phyloP scores from a whole-genome alignment of 2,113 vertebrate species.

The Platysternon megacephalum region DNA sequence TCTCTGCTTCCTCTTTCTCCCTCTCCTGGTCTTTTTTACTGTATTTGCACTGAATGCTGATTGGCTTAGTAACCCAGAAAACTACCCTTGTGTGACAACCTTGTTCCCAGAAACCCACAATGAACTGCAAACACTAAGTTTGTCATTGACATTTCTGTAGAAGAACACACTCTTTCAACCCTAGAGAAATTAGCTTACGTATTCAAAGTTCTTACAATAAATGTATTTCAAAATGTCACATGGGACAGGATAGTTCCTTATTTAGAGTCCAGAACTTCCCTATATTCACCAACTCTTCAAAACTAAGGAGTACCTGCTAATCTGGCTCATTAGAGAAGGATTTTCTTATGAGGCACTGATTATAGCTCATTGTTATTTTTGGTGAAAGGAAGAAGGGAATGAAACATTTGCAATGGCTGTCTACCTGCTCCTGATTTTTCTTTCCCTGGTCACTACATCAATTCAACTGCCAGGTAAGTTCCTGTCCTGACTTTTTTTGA shows the following conservation, averaged over 20 bases:
- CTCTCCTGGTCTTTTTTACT: neutral
- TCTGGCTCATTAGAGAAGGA: neutral
- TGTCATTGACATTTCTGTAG: neutral
- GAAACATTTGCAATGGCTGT: slow-evolving; percentile 34
- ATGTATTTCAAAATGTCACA: slow-evolving; percentile 58
- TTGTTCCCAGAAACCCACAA: neutral
- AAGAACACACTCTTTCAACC: neutral
- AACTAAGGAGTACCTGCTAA: neutral
- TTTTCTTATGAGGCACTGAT: neutral
- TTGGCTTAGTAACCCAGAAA: neutral
- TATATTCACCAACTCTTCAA: slow-evolving; percentile 12
- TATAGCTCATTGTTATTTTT: neutral
- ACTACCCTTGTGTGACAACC: neutral
- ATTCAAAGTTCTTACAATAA: slow-evolving; percentile 26
- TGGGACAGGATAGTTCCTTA: slow-evolving; percentile 65
- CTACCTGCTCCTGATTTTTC: slow-evolving; percentile 34
- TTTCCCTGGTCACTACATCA: slow-evolving; percentile 24
- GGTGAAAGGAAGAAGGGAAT: neutral
- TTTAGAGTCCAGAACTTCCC: slow-evolving; percentile 66
- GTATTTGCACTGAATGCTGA: neutral
- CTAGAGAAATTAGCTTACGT: slow-evolving; percentile 15
- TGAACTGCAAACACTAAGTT: neutral
- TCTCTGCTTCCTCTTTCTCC: neutral
- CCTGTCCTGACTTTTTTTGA: neutral
- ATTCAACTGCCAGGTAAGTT: slow-evolving; percentile 64